phyloP scores from a whole-genome alignment of 2,888 invertebrate genomes.

The Mesorhabditis sp. region DNA sequence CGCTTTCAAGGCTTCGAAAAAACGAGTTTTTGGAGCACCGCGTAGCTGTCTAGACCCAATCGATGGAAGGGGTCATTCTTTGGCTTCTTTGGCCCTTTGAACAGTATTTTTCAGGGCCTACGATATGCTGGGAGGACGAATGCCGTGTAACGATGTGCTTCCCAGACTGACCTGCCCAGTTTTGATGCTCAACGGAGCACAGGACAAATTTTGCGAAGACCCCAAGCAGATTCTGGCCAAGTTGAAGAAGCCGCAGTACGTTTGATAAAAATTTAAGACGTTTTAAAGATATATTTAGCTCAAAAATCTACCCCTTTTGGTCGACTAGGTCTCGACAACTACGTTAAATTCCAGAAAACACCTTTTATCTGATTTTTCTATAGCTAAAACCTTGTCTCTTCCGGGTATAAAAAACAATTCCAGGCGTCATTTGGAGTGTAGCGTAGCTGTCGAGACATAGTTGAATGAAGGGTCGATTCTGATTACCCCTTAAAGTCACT shows the following conservation, averaged over 20 bases:
- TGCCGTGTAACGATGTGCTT: slow-evolving; percentile 29
- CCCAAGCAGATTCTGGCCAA: slow-evolving; percentile 28
- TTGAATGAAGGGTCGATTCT: too few species aligned
- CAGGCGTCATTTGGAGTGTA: too few species aligned
- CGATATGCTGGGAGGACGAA: slow-evolving; percentile 37
- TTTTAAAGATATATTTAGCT: too few species aligned
- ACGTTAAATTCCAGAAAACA: too few species aligned
- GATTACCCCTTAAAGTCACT: not conserved
- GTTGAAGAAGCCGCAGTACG: slow-evolving; percentile 25
- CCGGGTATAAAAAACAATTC: too few species aligned
- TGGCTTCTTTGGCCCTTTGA: not conserved
- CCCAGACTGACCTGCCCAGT: slow-evolving; percentile 28
- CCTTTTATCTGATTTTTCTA: too few species aligned
- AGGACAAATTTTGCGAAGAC: slow-evolving; percentile 29
- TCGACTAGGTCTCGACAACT: too few species aligned
- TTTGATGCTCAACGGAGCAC: slow-evolving; percentile 31
- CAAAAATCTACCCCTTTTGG: too few species aligned
- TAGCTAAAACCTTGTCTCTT: too few species aligned
- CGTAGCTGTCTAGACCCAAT: not conserved
- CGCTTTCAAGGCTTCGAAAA: too few species aligned
- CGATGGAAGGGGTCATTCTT: not conserved
- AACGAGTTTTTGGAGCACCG: not conserved
- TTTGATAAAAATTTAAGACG: not conserved
- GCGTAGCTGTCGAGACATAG: too few species aligned
- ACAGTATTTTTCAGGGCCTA: slow-evolving; percentile 30